Conservation (phyloP, 2,113 vertebrate species). For the Trogon surrucura region DNA sequence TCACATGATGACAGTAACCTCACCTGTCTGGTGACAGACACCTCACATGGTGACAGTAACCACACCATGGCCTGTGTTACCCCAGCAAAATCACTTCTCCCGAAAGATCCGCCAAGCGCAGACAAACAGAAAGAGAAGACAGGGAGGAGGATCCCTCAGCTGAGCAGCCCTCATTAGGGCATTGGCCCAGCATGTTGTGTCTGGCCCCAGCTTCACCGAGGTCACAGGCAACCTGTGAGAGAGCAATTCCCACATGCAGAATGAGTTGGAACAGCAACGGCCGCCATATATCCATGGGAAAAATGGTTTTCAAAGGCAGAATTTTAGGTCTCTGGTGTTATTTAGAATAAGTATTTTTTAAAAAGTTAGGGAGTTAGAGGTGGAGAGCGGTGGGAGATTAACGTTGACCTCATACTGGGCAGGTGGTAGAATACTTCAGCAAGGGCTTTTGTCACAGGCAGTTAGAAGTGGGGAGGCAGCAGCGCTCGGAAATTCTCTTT, state of each 20-base stretch:
- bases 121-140: background rate
- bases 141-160: background rate
- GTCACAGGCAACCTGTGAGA: fast-evolving
- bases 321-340: background rate
- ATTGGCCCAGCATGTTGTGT: no score
- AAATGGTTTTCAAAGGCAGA: fast-evolving
- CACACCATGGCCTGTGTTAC: background rate
- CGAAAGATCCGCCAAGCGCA: background rate
- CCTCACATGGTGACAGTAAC: background rate
- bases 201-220: background rate
- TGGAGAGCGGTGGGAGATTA: background rate
- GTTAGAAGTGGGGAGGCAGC: background rate
- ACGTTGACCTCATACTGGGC: background rate
- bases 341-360: background rate
- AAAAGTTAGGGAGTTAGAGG: background rate
- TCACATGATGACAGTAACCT: no score
- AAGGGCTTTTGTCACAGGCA: background rate
- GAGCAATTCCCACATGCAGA: fast-evolving
- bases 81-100: background rate
- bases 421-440: background rate
- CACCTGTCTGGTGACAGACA: no score
- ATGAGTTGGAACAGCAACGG: fast-evolving
- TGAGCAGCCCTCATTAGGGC: background rate
- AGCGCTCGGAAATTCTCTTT: background rate
- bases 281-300: fast-evolving